Percentiles rank a stretch among this genome's conserved stretches.
Conservation (phyloP, 2,797 vertebrate species). For the Lates japonicus region DNA sequence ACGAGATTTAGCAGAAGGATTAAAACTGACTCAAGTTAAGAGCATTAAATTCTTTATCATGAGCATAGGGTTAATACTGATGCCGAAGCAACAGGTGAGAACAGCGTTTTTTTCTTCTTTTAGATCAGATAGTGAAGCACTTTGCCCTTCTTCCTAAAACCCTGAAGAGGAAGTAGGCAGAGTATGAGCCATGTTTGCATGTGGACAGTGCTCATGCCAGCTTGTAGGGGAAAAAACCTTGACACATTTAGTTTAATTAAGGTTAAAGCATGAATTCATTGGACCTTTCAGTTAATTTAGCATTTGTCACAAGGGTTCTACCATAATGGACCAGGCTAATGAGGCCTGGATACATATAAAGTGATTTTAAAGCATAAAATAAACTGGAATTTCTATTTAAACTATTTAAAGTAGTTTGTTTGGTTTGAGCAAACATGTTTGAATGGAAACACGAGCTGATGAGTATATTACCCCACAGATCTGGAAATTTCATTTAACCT, state of each 20-base stretch:
- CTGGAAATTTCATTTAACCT: conserved; percentile 2
- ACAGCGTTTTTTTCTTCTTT: not conserved
- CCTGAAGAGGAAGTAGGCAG: not conserved
- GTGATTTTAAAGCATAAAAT: too few relatives aligned
- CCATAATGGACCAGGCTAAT: not conserved
- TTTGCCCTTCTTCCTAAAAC: not conserved
- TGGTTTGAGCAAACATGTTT: too few relatives aligned
- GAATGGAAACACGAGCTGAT: too few relatives aligned
- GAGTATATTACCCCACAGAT: not conserved
- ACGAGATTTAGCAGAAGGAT: not conserved
- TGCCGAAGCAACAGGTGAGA: not conserved
- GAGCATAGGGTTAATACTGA: conserved; percentile 1
- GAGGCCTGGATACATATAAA: too few relatives aligned
- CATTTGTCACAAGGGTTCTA: not conserved
- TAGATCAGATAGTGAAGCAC: not conserved
- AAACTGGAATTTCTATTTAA: too few relatives aligned
- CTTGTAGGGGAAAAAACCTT: too few relatives aligned
- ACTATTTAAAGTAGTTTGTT: too few relatives aligned
- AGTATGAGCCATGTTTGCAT: not conserved
- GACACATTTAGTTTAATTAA: not conserved
- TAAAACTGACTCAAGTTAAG: not conserved
- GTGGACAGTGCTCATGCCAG: not conserved
- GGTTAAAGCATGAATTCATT: not conserved
- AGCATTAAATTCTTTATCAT: not conserved
- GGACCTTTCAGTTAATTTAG: too few relatives aligned